Evolutionary conservation across 2,888 invertebrate genomes (phyloP).

Genomic region (Onchidella celtica): DNA sequence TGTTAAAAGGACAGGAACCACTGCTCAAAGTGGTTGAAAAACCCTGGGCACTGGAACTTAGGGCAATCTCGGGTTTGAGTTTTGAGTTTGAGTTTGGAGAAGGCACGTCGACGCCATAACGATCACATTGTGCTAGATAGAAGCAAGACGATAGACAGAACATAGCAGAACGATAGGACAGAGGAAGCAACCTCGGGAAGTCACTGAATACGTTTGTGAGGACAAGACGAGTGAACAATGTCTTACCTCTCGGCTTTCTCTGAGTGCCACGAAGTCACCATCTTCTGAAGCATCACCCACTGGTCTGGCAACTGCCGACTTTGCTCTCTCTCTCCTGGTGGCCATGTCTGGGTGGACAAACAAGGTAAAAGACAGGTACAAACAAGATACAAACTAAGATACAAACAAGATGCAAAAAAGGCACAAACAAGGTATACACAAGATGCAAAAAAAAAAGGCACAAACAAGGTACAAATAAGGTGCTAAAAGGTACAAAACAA

Average conservation of each 20-base stretch:
- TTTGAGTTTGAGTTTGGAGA: too few species aligned
- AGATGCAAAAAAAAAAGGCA: neutral
- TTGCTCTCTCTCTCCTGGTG: neutral
- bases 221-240: too few species aligned
- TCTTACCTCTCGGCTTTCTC: constrained; percentile 63
- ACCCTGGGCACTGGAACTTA: too few species aligned
- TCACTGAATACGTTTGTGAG: too few species aligned
- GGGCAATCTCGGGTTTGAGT: too few species aligned
- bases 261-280: constrained; percentile 72
- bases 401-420: neutral
- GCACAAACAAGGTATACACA: neutral
- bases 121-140: too few species aligned
- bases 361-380: neutral
- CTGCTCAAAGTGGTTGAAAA: too few species aligned
- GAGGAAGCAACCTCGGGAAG: too few species aligned
- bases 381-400: neutral
- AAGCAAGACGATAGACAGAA: too few species aligned
- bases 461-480: neutral
- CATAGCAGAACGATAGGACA: too few species aligned
- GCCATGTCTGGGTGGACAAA: neutral
- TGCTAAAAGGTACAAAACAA: neutral
- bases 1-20: too few species aligned
- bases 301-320: neutral
- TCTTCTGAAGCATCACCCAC: constrained; percentile 64
- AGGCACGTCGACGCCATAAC: too few species aligned